Conservation (phyloP, 2,797 vertebrate species). For the Propithecus perrieri region DNA sequence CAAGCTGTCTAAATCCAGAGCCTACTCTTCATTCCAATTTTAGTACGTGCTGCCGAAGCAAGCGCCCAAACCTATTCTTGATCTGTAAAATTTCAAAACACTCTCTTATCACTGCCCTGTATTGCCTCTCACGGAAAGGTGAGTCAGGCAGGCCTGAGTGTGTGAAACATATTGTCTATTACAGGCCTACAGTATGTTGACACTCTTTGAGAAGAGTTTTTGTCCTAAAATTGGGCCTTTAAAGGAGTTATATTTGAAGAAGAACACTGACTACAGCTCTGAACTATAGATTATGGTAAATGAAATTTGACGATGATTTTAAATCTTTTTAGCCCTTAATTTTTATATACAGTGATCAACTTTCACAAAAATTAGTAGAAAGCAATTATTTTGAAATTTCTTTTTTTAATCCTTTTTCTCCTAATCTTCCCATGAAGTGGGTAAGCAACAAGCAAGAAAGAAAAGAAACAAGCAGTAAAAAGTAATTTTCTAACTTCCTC, state of each 20-base stretch:
- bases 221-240: background rate
- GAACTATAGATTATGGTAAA: background rate
- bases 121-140: background rate
- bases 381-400: background rate
- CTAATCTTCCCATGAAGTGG: background rate
- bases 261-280: background rate
- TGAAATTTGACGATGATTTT: conserved; percentile 40
- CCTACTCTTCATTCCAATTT: background rate
- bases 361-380: conserved; percentile 32
- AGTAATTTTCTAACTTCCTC: background rate
- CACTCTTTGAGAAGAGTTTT: conserved; percentile 5
- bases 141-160: background rate
- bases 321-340: background rate
- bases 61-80: background rate
- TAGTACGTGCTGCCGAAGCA: background rate
- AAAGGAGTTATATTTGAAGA: background rate
- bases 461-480: conserved; percentile 36
- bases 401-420: background rate
- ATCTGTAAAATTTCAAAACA: background rate
- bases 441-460: background rate
- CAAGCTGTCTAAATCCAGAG: background rate
- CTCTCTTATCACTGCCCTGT: background rate
- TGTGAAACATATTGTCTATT: background rate
- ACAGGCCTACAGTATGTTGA: background rate
- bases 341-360: conserved; percentile 6